These are phyloP conservation scores for Tuberolachnus salignus DNA, from an alignment of 2,888 invertebrate species.

Conservation along the genomic window DNA sequence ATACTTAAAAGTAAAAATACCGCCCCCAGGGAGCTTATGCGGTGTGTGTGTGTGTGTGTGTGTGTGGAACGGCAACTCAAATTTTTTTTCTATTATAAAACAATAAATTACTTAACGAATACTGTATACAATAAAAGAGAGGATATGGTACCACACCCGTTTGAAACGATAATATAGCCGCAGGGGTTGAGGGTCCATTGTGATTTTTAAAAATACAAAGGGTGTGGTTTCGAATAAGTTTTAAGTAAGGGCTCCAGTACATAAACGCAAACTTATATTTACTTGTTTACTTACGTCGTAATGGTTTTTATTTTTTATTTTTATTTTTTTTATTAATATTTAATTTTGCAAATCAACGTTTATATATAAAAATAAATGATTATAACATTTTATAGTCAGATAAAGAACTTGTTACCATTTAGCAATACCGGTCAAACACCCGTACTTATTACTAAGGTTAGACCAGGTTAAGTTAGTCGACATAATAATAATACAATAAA, in stretches of 20 bases:
- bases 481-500: too few species aligned
- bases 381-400: too few species aligned
- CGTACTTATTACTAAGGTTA: too few species aligned
- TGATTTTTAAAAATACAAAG: constrained; percentile 40
- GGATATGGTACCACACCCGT: constrained; percentile 35
- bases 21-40: constrained; percentile 6
- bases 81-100: constrained; percentile 42
- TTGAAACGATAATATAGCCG: constrained; percentile 34
- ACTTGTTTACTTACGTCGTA: not conserved
- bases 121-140: constrained; percentile 12
- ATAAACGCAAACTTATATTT: constrained; percentile 13
- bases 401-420: too few species aligned
- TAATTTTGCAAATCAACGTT: constrained; percentile 13
- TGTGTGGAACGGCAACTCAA: constrained; percentile 24
- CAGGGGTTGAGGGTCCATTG: constrained; percentile 47
- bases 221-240: constrained; percentile 42
- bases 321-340: too few species aligned
- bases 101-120: constrained; percentile 42
- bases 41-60: not conserved
- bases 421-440: too few species aligned
- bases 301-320: too few species aligned
- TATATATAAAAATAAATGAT: too few species aligned
- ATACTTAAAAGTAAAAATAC: constrained; percentile 36
- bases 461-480: too few species aligned
- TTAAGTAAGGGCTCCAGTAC: constrained; percentile 11